Conservation (phyloP, 2,888 invertebrate genomes). For the Tachina fera region DNA sequence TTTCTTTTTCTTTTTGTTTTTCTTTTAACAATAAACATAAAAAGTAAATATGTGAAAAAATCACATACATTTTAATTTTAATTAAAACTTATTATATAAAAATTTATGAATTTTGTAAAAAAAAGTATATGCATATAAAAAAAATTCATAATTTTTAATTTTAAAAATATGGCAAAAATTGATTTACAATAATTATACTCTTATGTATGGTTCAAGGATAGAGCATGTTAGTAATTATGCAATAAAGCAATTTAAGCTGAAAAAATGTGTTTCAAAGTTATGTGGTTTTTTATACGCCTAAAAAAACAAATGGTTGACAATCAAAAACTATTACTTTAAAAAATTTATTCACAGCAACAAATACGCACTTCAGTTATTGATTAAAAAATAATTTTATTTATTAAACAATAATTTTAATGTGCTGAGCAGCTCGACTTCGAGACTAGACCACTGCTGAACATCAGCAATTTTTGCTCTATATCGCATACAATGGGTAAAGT, state of each 20-base stretch:
- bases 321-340: too few species aligned
- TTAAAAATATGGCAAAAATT: constrained; percentile 55
- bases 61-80: constrained; percentile 7
- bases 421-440: too few species aligned
- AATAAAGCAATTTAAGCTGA: constrained; percentile 4
- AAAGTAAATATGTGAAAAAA: constrained; percentile 26
- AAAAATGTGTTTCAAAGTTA: too few species aligned
- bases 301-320: too few species aligned
- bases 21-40: constrained; percentile 14
- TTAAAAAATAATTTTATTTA: too few species aligned
- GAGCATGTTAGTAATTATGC: background rate
- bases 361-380: too few species aligned
- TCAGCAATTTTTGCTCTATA: too few species aligned
- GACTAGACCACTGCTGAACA: too few species aligned
- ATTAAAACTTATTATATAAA: constrained; percentile 1
- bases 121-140: background rate
- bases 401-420: too few species aligned
- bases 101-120: background rate
- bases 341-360: too few species aligned
- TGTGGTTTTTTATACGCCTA: too few species aligned
- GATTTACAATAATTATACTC: constrained; percentile 13
- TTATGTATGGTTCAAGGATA: background rate
- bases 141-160: constrained; percentile 8
- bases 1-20: constrained; percentile 3
- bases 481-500: too few species aligned